Base-by-base conservation (phyloP, 2,797 vertebrate genomes). In the Helostoma temminkii region DNA sequence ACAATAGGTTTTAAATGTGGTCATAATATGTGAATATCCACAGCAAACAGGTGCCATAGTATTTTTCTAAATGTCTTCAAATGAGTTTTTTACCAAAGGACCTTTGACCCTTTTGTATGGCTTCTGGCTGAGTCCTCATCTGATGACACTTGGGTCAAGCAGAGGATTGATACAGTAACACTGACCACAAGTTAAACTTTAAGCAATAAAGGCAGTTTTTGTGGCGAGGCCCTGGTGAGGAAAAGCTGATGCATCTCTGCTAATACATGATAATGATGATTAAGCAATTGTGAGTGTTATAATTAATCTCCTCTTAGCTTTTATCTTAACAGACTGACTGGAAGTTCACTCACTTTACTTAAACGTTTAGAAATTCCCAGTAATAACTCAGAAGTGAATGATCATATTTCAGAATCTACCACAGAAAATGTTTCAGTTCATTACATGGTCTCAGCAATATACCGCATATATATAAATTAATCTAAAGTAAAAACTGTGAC, bases 121-220 rank as follows among this genome's bases (percentile, higher is more conserved):
- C 46, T 15, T 0, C 12, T 9, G 30, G 0, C 18, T 54, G 14
- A 46, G 5, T 11, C 19, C 26, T 39, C 28, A 34, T 56, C 48
- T 24, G 19, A 39, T 11, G 28, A 48, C 28, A 34, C 11, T 21
- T 3, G n/a, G 49, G 16, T 63, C 36, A 52, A 21, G 5, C 41
- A 30, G 24, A 47, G 46, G 41, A 16, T 5, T n/a, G 0, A 21
- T n/a, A n/a, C n/a, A n/a, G n/a, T n/a, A 0, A 10, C 4, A 42
- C 7, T 39, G 50, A 62, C 46, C 21, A 16, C 9, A 47, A 22
- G 66, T 67, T 65, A 58, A 74, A 67, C 54, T 69, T 74, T 75
- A 72, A 80, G 61, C 6, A 1, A 3, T 1, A n/a, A n/a, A 0
- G 3, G 30, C 25, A 59, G 42, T 50, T 47, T 47, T 43, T 56